A percentile compares a stretch with the other conserved stretches of the same genome.
Conservation (phyloP, 2,888 invertebrate genomes). For the Bellardia pandia region DNA sequence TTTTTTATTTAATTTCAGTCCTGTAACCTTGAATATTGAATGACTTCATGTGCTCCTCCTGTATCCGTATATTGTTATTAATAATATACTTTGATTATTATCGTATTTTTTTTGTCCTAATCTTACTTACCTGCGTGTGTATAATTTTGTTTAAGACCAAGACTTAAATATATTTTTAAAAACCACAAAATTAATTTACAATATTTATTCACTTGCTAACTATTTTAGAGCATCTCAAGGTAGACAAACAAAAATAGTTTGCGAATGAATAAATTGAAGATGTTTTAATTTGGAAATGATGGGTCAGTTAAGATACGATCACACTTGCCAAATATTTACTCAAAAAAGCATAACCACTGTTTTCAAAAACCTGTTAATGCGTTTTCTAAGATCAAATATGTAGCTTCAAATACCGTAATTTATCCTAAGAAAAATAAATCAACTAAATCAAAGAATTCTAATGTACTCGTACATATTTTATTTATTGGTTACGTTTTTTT, state of each 20-base stretch:
- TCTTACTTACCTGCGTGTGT: constrained; percentile 34
- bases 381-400: too few relatives aligned
- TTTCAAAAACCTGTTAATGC: too few relatives aligned
- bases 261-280: constrained; percentile 23
- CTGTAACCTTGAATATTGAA: constrained; percentile 51
- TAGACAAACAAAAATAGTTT: constrained; percentile 7
- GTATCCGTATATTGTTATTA: constrained; percentile 58
- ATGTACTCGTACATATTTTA: too few relatives aligned
- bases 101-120: constrained; percentile 8
- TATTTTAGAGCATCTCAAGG: constrained; percentile 12
- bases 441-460: too few relatives aligned
- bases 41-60: constrained; percentile 59
- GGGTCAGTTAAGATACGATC: constrained; percentile 9
- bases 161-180: constrained; percentile 43
- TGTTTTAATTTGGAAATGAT: constrained; percentile 53
- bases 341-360: too few relatives aligned
- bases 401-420: too few relatives aligned
- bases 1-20: constrained; percentile 71
- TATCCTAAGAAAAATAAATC: too few relatives aligned
- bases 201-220: constrained; percentile 10
- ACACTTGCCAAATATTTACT: too few relatives aligned
- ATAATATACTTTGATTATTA: neutral
- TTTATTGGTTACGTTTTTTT: too few relatives aligned
- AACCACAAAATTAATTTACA: neutral
- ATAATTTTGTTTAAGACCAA: constrained; percentile 39